Base-by-base conservation (phyloP, 2,113 vertebrate species). In the Pelobates fuscus region DNA sequence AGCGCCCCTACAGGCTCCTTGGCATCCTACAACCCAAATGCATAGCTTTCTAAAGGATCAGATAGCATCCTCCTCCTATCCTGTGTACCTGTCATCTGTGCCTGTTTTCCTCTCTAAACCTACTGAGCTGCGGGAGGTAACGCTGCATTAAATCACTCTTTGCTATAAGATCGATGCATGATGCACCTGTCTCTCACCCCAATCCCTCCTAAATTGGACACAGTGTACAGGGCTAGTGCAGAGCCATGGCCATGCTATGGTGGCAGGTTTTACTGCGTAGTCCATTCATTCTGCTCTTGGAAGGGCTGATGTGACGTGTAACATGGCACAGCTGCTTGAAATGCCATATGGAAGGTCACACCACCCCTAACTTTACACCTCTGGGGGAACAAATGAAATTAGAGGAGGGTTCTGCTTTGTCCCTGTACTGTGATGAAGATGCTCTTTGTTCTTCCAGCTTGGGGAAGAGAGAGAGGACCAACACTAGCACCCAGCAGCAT, bases 271-370 rank as follows among this genome's bases (percentile, higher is more conserved):
- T 63, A 58, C 67, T 69, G 75, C 43, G 46, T 55, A 69, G 55
- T 64, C 23, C 63, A 75, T 67, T 67, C 52, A 60, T 75, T 49
- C 54, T 46, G 24, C 18, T n/a, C 18, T 2, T 59, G 30, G 62
- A 30, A 67, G 37, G 14, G 54, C 29, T 67, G 63, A n/a, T 60
- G 3, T 67, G 72, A 60, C 63, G 72, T 60, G 37, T 59, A n/a
- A 20, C 21, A 60, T 75, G 63, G 23, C 63, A 67, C 18, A 12
- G 20, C 46, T 44, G 62, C 43, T 41, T 29, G 37, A 49, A 57
- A 75, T 67, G 54, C 32, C 72, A 75, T 75, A 46, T 27, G 37
- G 3, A 27, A 75, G 72, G 37, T 75, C 37, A 43, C 10, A 66
- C 5, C 23, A 75, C 63, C 69, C 71, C 62, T 29, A 58, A 59